Evolutionary conservation across 2,888 invertebrate genomes (phyloP).

Genomic region (Watsonalla binaria): DNA sequence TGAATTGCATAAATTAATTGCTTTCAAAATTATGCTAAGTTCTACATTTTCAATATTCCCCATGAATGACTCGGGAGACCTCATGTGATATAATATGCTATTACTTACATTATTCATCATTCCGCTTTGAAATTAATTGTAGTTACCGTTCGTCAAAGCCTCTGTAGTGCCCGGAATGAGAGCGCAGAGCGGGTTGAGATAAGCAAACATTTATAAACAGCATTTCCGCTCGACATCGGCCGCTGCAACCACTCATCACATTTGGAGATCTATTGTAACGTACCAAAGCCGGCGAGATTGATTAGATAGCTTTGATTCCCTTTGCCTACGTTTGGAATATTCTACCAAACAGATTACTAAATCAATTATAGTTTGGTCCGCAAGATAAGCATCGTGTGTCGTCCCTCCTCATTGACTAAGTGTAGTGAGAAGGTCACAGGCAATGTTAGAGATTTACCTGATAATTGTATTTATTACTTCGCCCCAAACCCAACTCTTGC

Average conservation of each 20-base stretch:
- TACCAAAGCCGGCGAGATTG: conserved; percentile 1
- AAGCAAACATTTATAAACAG: conserved; percentile 24
- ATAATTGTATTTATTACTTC: background rate
- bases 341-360: background rate
- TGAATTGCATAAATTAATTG: too few relatives aligned
- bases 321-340: background rate
- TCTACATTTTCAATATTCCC: too few relatives aligned
- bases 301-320: conserved; percentile 2
- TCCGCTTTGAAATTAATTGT: background rate
- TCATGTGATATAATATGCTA: too few relatives aligned
- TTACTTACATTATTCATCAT: too few relatives aligned
- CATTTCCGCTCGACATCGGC: conserved; percentile 1
- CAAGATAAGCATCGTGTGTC: background rate
- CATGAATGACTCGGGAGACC: too few relatives aligned
- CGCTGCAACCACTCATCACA: conserved; percentile 1
- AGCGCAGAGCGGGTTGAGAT: conserved; percentile 16
- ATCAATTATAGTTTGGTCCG: background rate
- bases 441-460: background rate
- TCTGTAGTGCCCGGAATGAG: background rate
- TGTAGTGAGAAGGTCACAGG: background rate
- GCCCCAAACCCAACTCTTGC: background rate
- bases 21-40: too few relatives aligned
- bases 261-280: conserved; percentile 3
- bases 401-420: background rate
- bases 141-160: background rate